Evolutionary conservation across 2,113 vertebrate species (phyloP).

Genomic region (Ciconia boyciana): DNA sequence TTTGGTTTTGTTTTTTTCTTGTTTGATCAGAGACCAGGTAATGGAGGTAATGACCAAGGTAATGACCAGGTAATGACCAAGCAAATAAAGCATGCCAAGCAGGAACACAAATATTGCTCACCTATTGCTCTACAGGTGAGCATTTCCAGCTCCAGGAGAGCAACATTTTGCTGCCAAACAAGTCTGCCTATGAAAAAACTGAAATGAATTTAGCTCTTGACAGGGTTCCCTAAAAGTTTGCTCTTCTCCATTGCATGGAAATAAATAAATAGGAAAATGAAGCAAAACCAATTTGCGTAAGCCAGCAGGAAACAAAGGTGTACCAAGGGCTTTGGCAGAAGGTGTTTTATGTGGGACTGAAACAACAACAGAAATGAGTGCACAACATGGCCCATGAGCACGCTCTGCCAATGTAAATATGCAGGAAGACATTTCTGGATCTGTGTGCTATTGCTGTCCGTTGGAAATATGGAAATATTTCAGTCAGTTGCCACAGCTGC

Average conservation of each 20-base stretch:
- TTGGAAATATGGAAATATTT: slow-evolving; percentile 31
- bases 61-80: neutral
- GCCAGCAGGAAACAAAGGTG: slow-evolving; percentile 6
- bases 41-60: neutral
- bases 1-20: neutral
- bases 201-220: neutral
- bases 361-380: neutral
- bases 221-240: neutral
- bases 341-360: neutral
- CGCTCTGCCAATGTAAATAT: neutral
- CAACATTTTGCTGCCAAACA: neutral
- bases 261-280: neutral
- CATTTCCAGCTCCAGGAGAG: neutral
- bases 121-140: neutral
- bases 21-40: neutral
- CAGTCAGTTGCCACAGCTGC: neutral
- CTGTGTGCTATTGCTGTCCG: neutral
- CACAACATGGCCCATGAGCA: neutral
- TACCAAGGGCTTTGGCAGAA: slow-evolving; percentile 8
- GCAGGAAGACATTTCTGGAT: neutral
- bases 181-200: neutral
- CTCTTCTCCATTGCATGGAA: neutral
- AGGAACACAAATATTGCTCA: neutral
- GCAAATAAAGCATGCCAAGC: neutral
- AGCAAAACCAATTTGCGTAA: neutral